Percentiles rank a stretch among this genome's conserved stretches.
Conservation (phyloP, 2,113 vertebrate species). For the Ageneiosus marmoratus region DNA sequence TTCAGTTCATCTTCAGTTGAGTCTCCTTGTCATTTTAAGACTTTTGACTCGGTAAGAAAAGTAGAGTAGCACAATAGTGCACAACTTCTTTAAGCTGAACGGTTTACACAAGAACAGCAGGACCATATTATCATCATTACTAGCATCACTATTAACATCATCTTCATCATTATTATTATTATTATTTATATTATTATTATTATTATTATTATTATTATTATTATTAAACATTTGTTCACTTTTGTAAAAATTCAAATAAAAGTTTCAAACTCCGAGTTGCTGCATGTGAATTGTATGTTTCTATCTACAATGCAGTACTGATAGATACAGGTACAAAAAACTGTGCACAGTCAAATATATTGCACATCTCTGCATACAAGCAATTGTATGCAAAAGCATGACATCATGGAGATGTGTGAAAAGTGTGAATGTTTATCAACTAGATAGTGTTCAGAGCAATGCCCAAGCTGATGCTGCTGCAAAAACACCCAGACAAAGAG, state of each 20-base stretch:
- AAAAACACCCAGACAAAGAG: not conserved
- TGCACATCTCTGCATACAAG: not conserved
- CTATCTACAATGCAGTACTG: no score
- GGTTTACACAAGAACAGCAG: no score
- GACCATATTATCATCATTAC: no score
- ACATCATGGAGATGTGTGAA: slow-evolving; percentile 30
- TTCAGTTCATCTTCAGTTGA: slow-evolving; percentile 24
- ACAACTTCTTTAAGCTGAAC: not conserved
- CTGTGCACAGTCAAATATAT: not conserved
- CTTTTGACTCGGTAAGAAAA: not conserved
- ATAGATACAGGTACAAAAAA: no score
- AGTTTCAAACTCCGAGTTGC: no score
- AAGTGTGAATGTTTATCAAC: slow-evolving; percentile 15
- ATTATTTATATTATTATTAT: no score
- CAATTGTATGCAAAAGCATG: not conserved
- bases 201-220: no score
- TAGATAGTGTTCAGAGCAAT: not conserved
- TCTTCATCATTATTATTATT: no score
- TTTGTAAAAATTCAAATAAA: no score
- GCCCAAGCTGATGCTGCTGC: not conserved
- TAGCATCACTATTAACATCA: no score
- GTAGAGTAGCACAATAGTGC: not conserved
- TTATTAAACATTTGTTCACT: no score
- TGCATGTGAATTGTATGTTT: no score
- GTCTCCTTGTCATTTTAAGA: not conserved